Conservation (phyloP, 2,888 invertebrate genomes). For the Drosophila limbata region DNA sequence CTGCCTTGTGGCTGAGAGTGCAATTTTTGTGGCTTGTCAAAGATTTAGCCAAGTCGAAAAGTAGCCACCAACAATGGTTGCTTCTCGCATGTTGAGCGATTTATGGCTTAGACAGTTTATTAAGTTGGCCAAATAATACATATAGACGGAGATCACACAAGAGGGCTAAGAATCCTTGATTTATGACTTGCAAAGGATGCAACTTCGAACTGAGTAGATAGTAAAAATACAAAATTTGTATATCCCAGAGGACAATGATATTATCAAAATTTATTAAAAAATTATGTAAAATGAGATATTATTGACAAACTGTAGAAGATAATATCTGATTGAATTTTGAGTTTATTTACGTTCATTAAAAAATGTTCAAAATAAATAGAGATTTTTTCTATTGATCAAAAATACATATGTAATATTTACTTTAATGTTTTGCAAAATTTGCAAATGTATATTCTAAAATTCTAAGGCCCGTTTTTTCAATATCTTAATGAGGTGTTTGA, state of each 20-base stretch:
- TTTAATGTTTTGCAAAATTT: too few species aligned
- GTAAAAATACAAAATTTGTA: neutral
- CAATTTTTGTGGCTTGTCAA: constrained; percentile 73
- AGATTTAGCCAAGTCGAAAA: constrained; percentile 49
- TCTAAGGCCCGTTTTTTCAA: too few species aligned
- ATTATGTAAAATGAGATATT: neutral
- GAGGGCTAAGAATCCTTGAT: constrained; percentile 14
- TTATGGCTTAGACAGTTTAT: constrained; percentile 69
- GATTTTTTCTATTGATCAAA: too few species aligned
- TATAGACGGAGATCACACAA: constrained; percentile 5
- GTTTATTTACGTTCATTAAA: too few species aligned
- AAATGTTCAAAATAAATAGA: too few species aligned
- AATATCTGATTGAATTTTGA: too few species aligned
- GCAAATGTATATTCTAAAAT: neutral
- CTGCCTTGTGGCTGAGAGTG: constrained; percentile 54
- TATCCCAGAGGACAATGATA: neutral
- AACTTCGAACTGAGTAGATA: neutral
- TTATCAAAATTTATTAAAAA: neutral
- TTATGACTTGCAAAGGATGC: constrained; percentile 25
- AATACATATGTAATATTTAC: too few species aligned
- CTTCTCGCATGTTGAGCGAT: constrained; percentile 68
- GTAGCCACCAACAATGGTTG: constrained; percentile 57
- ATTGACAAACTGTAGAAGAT: too few species aligned
- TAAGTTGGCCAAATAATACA: constrained; percentile 45
- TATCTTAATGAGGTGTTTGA: too few species aligned